Percentiles rank a stretch among this genome's conserved stretches.
These are phyloP conservation scores for Acleris sparsana DNA, from an alignment of 2,888 invertebrate genomes.

Conservation along the genomic window DNA sequence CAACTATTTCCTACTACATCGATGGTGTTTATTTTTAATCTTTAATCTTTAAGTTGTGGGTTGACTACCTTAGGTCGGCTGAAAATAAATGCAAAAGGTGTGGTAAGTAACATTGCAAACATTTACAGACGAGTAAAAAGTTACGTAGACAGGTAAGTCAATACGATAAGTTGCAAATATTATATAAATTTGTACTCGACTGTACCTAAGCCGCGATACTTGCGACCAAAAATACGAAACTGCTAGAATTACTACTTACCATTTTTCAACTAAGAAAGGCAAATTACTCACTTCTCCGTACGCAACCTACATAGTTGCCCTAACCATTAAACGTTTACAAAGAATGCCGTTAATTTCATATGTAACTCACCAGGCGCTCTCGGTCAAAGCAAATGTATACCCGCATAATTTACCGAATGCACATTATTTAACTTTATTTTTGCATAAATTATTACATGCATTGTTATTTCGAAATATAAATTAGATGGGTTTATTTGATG, in stretches of 20 bases:
- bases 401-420: slow-evolving; percentile 3
- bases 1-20: no score
- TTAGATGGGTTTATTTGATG: slow-evolving; percentile 11
- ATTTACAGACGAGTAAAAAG: no score
- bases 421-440: background rate
- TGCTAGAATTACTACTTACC: background rate
- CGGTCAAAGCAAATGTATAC: slow-evolving; percentile 5
- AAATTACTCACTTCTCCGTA: slow-evolving; percentile 19
- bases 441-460: background rate
- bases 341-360: slow-evolving; percentile 24
- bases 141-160: no score
- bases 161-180: no score
- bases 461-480: slow-evolving; percentile 5
- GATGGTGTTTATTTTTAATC: no score
- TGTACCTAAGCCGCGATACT: no score
- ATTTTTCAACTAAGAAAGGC: slow-evolving; percentile 11
- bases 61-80: no score
- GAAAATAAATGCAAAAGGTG: no score
- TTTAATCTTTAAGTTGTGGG: no score
- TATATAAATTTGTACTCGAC: no score
- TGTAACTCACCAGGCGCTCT: slow-evolving; percentile 7
- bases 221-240: background rate
- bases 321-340: slow-evolving; percentile 27
- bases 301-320: slow-evolving; percentile 26
- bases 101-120: no score